These are phyloP conservation scores for Siderastrea siderea DNA, from an alignment of 92 coral and sea anemone genomes.

Conservation along the genomic window DNA sequence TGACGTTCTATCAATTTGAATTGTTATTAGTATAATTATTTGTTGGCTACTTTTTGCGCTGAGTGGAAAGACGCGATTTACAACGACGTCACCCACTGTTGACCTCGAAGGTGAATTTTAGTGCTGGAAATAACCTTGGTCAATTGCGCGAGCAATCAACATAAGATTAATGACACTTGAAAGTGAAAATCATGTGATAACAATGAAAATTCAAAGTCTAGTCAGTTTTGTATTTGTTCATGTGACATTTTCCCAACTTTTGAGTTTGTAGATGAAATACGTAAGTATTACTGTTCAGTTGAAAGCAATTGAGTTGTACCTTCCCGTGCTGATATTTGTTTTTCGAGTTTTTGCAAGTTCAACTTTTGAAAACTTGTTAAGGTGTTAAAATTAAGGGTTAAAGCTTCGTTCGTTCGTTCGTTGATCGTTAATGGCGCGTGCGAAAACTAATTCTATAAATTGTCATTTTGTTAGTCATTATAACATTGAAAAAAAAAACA, in stretches of 20 bases:
- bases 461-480: neutral
- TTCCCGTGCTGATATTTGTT: neutral
- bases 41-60: neutral
- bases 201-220: neutral
- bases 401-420: neutral
- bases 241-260: neutral
- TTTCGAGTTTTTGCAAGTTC: neutral
- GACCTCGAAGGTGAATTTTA: neutral
- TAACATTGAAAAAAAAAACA: neutral
- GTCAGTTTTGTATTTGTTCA: no score
- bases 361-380: neutral
- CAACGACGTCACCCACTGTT: neutral
- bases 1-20: no score
- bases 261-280: neutral
- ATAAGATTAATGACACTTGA: conserved; percentile 10
- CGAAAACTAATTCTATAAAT: neutral
- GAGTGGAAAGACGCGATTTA: neutral
- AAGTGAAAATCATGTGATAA: neutral
- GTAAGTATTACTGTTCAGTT: neutral
- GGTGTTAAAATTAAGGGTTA: no score
- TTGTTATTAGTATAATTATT: neutral
- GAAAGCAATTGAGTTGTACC: no score
- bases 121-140: neutral
- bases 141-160: neutral
- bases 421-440: neutral